Conservation (phyloP, 1,140 invertebrate genomes). For the Lamellibrachia luymesi region DNA sequence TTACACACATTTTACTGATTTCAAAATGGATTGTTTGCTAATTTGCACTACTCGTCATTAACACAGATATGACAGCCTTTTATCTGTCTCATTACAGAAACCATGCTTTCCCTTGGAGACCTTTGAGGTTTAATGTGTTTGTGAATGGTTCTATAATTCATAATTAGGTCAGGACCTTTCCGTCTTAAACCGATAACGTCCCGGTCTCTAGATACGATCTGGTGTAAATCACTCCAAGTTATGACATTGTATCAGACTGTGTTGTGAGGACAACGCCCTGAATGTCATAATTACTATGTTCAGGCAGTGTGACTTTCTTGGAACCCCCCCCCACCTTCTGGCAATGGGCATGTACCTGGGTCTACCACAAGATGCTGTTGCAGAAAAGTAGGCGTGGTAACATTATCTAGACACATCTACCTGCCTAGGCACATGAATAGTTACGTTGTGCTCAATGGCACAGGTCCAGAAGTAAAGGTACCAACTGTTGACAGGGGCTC, state of each 20-base stretch:
- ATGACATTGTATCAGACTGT: background rate
- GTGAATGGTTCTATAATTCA: background rate
- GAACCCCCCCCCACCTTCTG: too few relatives aligned
- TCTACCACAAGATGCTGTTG: background rate
- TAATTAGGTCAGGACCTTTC: background rate
- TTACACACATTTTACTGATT: too few relatives aligned
- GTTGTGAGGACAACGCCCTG: background rate
- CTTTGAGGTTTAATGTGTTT: background rate
- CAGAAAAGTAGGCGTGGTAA: conserved; percentile 1
- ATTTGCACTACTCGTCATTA: too few relatives aligned
- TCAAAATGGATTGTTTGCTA: too few relatives aligned
- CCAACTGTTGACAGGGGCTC: background rate
- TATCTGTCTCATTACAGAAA: background rate
- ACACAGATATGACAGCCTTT: too few relatives aligned
- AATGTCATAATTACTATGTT: background rate
- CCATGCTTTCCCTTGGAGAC: background rate
- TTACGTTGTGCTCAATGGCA: background rate
- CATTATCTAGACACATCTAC: background rate
- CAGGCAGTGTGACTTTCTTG: background rate
- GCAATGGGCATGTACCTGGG: background rate
- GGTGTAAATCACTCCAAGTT: background rate
- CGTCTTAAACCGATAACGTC: background rate
- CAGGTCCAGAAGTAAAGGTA: background rate
- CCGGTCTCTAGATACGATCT: background rate
- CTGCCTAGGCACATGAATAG: background rate